phyloP scores from a whole-genome alignment of 2,113 vertebrate genomes.

The Otocyon megalotis region DNA sequence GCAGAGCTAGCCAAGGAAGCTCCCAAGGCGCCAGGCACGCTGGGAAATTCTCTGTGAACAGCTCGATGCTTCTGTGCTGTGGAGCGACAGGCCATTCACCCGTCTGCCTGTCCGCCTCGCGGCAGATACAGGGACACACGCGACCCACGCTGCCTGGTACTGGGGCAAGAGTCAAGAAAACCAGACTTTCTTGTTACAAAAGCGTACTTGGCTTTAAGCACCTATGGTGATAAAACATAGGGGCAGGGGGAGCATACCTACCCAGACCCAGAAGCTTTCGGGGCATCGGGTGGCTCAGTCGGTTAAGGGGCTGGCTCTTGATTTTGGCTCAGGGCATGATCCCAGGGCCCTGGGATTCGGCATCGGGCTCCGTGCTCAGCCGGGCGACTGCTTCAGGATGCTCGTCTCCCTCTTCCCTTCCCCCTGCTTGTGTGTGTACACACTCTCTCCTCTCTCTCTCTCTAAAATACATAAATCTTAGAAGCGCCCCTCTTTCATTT shows the following conservation, averaged over 20 bases:
- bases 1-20: not conserved
- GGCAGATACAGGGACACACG: not conserved
- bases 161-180: not conserved
- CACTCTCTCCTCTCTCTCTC: not conserved
- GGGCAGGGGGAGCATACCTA: not conserved
- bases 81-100: no score
- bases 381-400: not conserved
- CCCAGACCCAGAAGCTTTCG: not conserved
- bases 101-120: not conserved
- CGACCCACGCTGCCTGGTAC: not conserved
- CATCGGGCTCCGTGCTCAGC: not conserved
- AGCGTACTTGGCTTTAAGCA: not conserved
- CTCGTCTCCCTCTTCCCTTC: not conserved
- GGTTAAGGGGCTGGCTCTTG: not conserved
- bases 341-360: not conserved
- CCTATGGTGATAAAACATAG: not conserved
- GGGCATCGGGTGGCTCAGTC: not conserved
- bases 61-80: not conserved
- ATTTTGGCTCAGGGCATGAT: not conserved
- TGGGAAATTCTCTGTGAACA: not conserved
- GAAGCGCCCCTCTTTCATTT: not conserved
- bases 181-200: not conserved
- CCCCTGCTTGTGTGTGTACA: not conserved
- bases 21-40: not conserved
- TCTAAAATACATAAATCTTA: not conserved